These are phyloP conservation scores for Neofelis nebulosa DNA, from an alignment of 2,113 vertebrate species.

Conservation along the genomic window DNA sequence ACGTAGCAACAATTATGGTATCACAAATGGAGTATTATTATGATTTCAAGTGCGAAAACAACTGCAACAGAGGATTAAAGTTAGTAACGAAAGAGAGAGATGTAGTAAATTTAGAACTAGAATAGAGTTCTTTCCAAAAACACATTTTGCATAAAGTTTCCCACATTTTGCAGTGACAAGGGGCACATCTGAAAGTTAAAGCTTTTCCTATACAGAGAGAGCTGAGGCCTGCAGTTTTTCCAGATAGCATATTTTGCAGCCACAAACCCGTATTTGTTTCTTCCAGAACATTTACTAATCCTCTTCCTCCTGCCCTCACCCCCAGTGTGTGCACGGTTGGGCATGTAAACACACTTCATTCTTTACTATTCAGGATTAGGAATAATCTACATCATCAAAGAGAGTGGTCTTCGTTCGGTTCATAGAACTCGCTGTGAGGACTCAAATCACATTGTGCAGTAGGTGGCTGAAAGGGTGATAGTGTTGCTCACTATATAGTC, in stretches of 20 bases:
- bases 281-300: not conserved
- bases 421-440: not conserved
- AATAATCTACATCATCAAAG: not conserved
- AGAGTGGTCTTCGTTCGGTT: not conserved
- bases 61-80: slow-evolving; percentile 77
- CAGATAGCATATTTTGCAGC: not conserved
- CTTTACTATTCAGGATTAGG: not conserved
- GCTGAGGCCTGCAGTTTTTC: not conserved
- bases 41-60: slow-evolving; percentile 75
- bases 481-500: not conserved
- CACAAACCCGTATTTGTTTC: not conserved
- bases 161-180: not conserved
- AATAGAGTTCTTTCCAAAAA: slow-evolving; percentile 45
- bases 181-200: not conserved
- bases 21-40: slow-evolving; percentile 75
- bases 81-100: slow-evolving; percentile 48
- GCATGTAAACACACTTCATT: not conserved
- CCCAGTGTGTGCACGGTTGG: not conserved
- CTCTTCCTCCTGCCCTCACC: not conserved
- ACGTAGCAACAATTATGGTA: slow-evolving; percentile 76
- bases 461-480: not conserved
- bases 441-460: accelerated
- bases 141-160: slow-evolving; percentile 52
- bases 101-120: not conserved
- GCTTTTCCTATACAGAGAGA: not conserved